Base-by-base conservation (phyloP, 1,140 invertebrate genomes). In the Triops cancriformis region DNA sequence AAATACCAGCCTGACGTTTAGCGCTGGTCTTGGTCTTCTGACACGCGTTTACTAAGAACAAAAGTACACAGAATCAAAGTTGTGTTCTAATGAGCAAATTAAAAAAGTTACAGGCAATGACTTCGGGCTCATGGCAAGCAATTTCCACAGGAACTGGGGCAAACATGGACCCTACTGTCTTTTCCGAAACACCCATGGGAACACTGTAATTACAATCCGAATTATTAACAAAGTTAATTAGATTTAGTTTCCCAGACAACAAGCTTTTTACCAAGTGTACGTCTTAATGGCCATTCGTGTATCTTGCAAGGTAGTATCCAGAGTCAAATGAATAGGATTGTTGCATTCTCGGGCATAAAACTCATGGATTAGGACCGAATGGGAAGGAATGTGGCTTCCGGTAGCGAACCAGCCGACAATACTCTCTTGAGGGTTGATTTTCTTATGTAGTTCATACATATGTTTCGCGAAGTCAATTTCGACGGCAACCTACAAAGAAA, bases 381-480 rank as follows among this genome's bases (percentile, higher is more conserved):
- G 96, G 82, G 94, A 95, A 1, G 96, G 98, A 5, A 99, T 95
- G 85, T 98, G 95, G 81, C 93, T 91, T 74, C 97, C 96, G 9
- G 96, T 98, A 1, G 96, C 96, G 93, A 93, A 98, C 97, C 97
- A 98, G 26, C 97, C 96, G 76, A 98, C 94, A 83, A 98, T 96
- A 80, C 89, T 91, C 87, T 98, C 96, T 77, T 90, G 90, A 1
- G 93, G 89, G 84, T 97, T 97, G 0, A 98, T 96, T 84, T 95
- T 91, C 79, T 91, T 90, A 85, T 98, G 97, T 26, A 98, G 86
- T 81, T 98, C 96, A 83, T 93, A 97, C 83, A 98, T 91, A 82
- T 96, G 96, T 87, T 94, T 92, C 0, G 96, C 96, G 88, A 98
- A 97, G 83, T 94, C 95, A 76, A 98, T 88, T 85, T 98, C 96